Percentiles rank a stretch among this genome's conserved stretches.
Evolutionary conservation across 2,888 invertebrate species (phyloP).

Genomic region (Carcina quercana): DNA sequence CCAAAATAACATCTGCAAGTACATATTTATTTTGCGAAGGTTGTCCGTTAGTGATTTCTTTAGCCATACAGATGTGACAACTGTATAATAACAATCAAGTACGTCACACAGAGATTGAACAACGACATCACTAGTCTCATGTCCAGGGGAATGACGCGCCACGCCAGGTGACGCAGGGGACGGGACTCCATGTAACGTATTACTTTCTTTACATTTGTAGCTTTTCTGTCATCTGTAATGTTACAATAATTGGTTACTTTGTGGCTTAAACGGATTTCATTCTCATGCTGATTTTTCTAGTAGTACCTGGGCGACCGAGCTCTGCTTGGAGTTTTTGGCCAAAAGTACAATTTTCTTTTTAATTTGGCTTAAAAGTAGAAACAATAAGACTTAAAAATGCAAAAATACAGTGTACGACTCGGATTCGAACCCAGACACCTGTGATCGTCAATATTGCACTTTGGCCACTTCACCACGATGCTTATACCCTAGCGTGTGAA

Average conservation of each 20-base stretch:
- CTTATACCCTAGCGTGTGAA: too few relatives aligned
- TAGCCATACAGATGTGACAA: conserved; percentile 3
- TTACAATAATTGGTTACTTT: background rate
- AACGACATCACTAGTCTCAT: background rate
- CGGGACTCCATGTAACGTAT: background rate
- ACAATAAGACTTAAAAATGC: too few relatives aligned
- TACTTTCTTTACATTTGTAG: background rate
- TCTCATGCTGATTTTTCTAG: background rate
- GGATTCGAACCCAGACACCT: too few relatives aligned
- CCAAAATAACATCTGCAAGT: too few relatives aligned
- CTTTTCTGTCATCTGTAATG: conserved; percentile 1
- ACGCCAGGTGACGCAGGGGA: background rate
- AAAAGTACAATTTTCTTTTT: too few relatives aligned
- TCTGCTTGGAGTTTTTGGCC: too few relatives aligned
- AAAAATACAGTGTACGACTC: too few relatives aligned
- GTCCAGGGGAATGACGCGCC: conserved; percentile 4
- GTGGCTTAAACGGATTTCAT: background rate
- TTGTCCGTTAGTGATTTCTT: too few relatives aligned
- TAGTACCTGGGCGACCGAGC: background rate
- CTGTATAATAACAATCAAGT: conserved; percentile 5
- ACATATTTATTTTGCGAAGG: too few relatives aligned
- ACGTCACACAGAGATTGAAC: conserved; percentile 1
- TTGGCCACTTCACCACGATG: too few relatives aligned
- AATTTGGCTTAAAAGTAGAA: too few relatives aligned
- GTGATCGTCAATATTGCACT: too few relatives aligned